A percentile compares a stretch with the other conserved stretches of the same genome.
phyloP scores from a whole-genome alignment of 2,797 vertebrate genomes.

The Intellagama lesueurii region DNA sequence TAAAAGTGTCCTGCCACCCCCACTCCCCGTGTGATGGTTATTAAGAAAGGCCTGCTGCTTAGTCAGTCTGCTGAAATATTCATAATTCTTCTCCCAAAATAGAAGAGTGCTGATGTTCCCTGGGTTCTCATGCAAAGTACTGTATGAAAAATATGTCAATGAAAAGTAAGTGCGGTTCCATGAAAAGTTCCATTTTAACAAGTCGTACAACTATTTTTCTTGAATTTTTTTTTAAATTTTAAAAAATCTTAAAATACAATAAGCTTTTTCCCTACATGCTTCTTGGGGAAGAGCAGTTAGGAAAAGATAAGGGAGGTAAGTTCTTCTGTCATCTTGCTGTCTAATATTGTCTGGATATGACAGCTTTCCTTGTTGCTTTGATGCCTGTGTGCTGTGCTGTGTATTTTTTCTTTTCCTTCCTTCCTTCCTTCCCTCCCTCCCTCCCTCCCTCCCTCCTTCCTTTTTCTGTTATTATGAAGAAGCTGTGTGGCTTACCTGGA shows the following conservation, averaged over 20 bases:
- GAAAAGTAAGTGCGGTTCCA: not conserved
- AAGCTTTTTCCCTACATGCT: conserved; percentile 83
- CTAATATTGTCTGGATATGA: conserved; percentile 46
- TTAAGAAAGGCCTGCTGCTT: conserved; percentile 15
- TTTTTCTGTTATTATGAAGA: conserved; percentile 18
- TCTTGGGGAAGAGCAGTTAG: conserved; percentile 82
- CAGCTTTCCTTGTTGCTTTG: conserved; percentile 58
- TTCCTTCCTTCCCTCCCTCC: too few species aligned
- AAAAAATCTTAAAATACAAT: conserved; percentile 71
- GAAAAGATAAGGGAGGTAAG: conserved; percentile 83
- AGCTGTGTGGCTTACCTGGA: conserved; percentile 49
- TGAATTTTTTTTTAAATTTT: conserved; percentile 51
- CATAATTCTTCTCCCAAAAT: not conserved
- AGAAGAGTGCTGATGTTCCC: conserved; percentile 1
- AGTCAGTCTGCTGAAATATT: conserved; percentile 25
- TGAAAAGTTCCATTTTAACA: not conserved
- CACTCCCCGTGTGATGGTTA: not conserved
- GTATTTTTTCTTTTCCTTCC: not conserved
- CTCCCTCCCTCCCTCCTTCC: too few species aligned
- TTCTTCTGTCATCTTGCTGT: conserved; percentile 51
- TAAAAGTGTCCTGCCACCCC: not conserved
- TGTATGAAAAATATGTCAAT: not conserved
- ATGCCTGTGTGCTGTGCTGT: conserved; percentile 35
- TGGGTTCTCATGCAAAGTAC: not conserved
- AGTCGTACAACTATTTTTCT: conserved; percentile 42